phyloP scores from a whole-genome alignment of 1,140 invertebrate species.

The Brachionus sp. region DNA sequence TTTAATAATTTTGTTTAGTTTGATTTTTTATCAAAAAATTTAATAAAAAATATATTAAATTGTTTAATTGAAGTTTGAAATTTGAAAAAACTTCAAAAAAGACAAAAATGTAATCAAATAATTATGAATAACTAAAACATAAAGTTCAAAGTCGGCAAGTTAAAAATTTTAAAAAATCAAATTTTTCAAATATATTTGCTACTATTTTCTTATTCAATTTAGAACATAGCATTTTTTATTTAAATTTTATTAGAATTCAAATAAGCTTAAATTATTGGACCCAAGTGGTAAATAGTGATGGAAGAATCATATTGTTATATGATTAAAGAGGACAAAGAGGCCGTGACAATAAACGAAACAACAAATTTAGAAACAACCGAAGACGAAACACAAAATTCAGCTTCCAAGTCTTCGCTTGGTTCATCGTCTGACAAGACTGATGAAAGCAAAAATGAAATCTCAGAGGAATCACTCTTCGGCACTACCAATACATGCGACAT shows the following conservation, averaged over 20 bases:
- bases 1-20: too few relatives aligned
- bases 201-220: not conserved
- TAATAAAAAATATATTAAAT: too few relatives aligned
- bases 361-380: not conserved
- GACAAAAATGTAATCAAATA: too few relatives aligned
- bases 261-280: not conserved
- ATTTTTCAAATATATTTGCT: not conserved
- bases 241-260: not conserved
- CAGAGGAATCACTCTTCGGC: not conserved
- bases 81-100: too few relatives aligned
- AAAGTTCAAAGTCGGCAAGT: too few relatives aligned
- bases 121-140: too few relatives aligned
- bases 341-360: not conserved
- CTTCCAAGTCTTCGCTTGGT: not conserved
- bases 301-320: conserved; percentile 24
- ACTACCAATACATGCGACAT: not conserved
- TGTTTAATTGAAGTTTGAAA: too few relatives aligned
- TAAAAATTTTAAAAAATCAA: not conserved
- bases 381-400: not conserved
- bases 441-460: not conserved
- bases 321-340: not conserved
- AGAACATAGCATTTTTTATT: not conserved
- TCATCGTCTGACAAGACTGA: not conserved
- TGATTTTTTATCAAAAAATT: too few relatives aligned
- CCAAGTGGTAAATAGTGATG: not conserved